Conservation (phyloP, 1,140 invertebrate genomes). For the Psix sp. region DNA sequence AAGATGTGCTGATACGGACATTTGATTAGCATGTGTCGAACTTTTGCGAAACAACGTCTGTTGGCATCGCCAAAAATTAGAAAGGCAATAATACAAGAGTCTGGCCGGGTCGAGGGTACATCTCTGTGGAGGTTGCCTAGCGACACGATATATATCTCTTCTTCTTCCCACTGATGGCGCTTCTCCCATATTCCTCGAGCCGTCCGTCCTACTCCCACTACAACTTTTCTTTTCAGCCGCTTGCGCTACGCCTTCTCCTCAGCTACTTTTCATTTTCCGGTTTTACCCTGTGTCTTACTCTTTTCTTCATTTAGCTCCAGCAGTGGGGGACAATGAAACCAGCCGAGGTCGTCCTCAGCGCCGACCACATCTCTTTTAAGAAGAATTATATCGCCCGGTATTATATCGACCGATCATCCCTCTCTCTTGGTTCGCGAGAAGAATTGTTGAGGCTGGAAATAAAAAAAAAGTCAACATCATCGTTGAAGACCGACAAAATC, state of each 20-base stretch:
- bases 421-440: too few relatives aligned
- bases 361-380: constrained; percentile 2
- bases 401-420: constrained; percentile 51
- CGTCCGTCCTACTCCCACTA: constrained; percentile 18
- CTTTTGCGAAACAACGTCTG: constrained; percentile 39
- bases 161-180: constrained; percentile 24
- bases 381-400: constrained; percentile 38
- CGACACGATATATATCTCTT: constrained; percentile 65
- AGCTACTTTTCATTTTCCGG: constrained; percentile 41
- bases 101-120: constrained; percentile 66
- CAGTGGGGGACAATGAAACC: constrained; percentile 23
- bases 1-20: constrained; percentile 6
- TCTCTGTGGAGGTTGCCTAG: constrained; percentile 73
- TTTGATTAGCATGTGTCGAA: constrained; percentile 43
- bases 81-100: constrained; percentile 71
- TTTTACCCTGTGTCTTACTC: constrained; percentile 41
- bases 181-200: constrained; percentile 17
- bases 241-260: constrained; percentile 14
- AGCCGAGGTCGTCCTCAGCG: constrained; percentile 42
- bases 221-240: constrained; percentile 39
- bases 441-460: too few relatives aligned
- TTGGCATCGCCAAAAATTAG: constrained; percentile 70
- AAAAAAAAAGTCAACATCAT: too few relatives aligned
- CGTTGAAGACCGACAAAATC: too few relatives aligned
- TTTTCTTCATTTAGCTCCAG: constrained; percentile 42